Evolutionary conservation across 2,113 vertebrate genomes (phyloP), one percentile per base, ranked within the genome.

Genomic region (Caloenas nicobarica): DNA sequence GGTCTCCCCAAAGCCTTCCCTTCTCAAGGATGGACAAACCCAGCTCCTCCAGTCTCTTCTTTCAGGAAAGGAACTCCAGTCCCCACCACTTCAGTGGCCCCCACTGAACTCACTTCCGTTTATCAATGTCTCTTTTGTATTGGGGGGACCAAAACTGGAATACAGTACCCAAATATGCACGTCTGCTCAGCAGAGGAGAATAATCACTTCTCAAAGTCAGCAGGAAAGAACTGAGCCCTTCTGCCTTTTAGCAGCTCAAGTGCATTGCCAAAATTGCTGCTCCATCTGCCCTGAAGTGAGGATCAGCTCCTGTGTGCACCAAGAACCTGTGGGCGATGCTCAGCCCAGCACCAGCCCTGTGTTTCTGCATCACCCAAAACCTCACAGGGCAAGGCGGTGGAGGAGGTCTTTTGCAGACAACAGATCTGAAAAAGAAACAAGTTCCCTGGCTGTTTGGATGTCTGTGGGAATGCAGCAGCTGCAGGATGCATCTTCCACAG

Each of bases 81-180:
- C 11, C 8, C 44, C 44, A 46, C 44, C 11, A 34, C 72, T 86
- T 89, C 42, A 28, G 34, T 28, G 18, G 12, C 8, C 34, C 12
- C 16, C 4, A 2, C 36, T 79, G 70, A 82, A 65, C 11, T 73
- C 16, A 18, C 10, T 40, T 16, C 31, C 53, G 1, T 68, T 91
- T 53, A 68, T 64, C 15, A 31, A 23, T 11, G 7, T 19, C 40
- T 73, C 3, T 58, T 8, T 50, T 38, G 16, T 17, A 38, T 2
- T 9, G 14, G 8, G 9, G 18, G 4, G 6, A 3, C 2, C 7
- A 2, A 22, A 89, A 72, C 33, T 38, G 60, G n/a, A 31, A 57
- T 0, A 0, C 22, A 51, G 33, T 31, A 38, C n/a, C 25, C 42
- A 74, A 16, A 28, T 51, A 4, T 16, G 10, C 5, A 51, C 9